Conservation (phyloP, 2,797 vertebrate species). For the Pipistrellus pygmaeus region DNA sequence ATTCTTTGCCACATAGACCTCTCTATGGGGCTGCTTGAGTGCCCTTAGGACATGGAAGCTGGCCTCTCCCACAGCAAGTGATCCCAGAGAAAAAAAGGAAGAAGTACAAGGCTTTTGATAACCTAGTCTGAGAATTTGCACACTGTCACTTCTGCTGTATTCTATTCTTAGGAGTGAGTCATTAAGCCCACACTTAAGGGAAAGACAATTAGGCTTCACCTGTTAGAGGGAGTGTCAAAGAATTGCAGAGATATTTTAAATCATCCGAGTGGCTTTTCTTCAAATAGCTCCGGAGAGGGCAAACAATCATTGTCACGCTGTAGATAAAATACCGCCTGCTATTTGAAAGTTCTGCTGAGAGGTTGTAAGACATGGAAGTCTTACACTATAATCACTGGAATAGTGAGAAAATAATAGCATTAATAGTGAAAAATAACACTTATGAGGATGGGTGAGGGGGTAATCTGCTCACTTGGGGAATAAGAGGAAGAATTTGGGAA, state of each 20-base stretch:
- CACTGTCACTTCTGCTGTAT: not conserved
- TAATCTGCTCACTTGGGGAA: not conserved
- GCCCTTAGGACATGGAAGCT: not conserved
- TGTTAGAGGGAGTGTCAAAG: not conserved
- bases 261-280: not conserved
- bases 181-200: not conserved
- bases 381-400: not conserved
- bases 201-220: slow-evolving; percentile 35
- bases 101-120: not conserved
- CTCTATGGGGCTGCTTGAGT: not conserved
- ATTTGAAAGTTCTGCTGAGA: slow-evolving; percentile 35
- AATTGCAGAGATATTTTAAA: slow-evolving; percentile 31
- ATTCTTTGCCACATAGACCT: not conserved
- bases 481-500: not conserved
- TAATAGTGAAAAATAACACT: not conserved
- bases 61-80: not conserved
- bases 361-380: not conserved
- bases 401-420: slow-evolving; percentile 13
- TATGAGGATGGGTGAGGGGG: not conserved
- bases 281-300: not conserved
- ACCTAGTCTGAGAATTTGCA: not conserved
- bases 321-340: not conserved
- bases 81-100: not conserved
- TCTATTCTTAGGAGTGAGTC: not conserved
- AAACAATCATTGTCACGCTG: slow-evolving; percentile 19